Evolutionary conservation across 2,113 vertebrate species (phyloP), one percentile per base, ranked within the genome.

Genomic region (Gnathonemus longibarbis): DNA sequence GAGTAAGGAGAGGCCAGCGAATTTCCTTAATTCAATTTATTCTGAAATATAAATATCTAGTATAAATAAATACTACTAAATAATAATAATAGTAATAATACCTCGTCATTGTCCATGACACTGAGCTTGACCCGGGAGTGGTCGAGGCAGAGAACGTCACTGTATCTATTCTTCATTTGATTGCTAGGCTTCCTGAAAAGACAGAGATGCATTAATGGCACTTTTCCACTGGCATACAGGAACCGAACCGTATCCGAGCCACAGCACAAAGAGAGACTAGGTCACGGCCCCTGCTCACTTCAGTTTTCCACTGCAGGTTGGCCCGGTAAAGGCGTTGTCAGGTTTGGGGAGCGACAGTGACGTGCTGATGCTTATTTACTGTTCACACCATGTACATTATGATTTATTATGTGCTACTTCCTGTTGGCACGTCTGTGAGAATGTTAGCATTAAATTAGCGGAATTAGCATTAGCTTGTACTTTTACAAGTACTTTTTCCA

Each of bases 161-260:
- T 96, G 94, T 96, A 96, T 91, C 96, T 91, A 92, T 96, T 96
- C 93, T 96, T 96, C 19, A 95, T 94, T 92, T 96, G 96, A 94
- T 96, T 96, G 89, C 94, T 92, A 83, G 95, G 90, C 93, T 95
- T 96, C 91, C 96, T 96, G 88, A 39, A 88, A 50, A 88, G 27
- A 83, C 83, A 84, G 24, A 48, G 45, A 84, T 42, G 0, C 35
- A n/a, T 24, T 84, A 24, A 31, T 70, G 62, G 27, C n/a, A 3
- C 10, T 70, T 70, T 70, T 70, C 62, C 3, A 70, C n/a, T 31
- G 62, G 10, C 10, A 70, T 11, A 13, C 62, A 31, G 62, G 62
- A 70, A 70, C 62, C 10, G 3, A 31, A 27, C n/a, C 10, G 3
- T 5, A 4, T 10, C n/a, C 27, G n/a, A 70, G 27, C 10, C 27